Base-by-base conservation (phyloP, 2,888 invertebrate species). In the Dryomyza anilis region DNA sequence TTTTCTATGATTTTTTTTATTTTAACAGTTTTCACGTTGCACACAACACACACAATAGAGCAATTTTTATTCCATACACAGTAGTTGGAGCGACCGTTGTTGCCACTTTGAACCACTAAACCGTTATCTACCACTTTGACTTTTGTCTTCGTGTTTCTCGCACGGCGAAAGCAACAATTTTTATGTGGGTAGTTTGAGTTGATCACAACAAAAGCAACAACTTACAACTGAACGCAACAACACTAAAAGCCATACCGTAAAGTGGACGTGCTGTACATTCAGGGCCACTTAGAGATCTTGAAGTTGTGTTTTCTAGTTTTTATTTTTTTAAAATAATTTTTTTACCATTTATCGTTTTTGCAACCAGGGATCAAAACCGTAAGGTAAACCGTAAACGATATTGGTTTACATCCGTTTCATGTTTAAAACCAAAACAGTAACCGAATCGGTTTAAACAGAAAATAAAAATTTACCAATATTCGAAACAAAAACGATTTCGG, bases 161-260 rank as follows among this genome's bases (percentile, higher is more conserved):
- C 43, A 43, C 53, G 16, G 12, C 43, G 43, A 57, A 57, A 59
- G 59, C 59, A 59, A 59, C 59, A 59, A 59, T 33, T 45, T 57
- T 57, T 21, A 16, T 33, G 55, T 55, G 36, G 36, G 36, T 36
- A 59, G 48, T 14, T 25, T n/a, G 16, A 50, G 23, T 21, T n/a
- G n/a, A 59, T 48, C 16, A 48, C 48, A 46, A 59, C 48, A 33
- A 59, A 29, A 58, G 46, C 58, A 48, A 46, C 59, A 48, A 59
- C 39, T 39, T 14, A 25, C 23, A 19, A 25, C 39, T 39, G n/a
- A 39, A 12, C 39, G 8, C 56, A 39, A 50, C 56, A 56, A 56
- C n/a, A 39, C n/a, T 7, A 23, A 23, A 21, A 56, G 53, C n/a
- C 8, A n/a, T 56, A 39, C 56, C 39, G 21, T 25, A 39, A 33